Base-by-base conservation (phyloP, 2,113 vertebrate genomes). In the Caranx ignobilis region DNA sequence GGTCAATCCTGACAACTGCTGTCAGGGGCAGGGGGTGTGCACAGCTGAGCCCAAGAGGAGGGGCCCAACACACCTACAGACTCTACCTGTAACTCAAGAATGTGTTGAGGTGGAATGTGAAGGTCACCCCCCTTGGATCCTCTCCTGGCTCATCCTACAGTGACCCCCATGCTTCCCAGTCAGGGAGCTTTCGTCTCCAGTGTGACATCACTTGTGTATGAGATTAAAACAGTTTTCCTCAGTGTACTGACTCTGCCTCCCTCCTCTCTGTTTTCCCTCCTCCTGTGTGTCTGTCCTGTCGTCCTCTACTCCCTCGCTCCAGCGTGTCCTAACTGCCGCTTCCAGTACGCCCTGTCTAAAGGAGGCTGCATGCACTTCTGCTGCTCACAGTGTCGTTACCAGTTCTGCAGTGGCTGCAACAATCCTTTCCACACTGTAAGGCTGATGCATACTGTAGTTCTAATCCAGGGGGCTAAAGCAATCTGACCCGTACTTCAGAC, bases 381-480 rank as follows among this genome's bases (percentile, higher is more conserved):
- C 86, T 97, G 97, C 75, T 96, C 96, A 13, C 96, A 97, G 91
- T 97, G 97, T 73, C 95, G 96, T 0, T 96, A 97, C 89, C 95
- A 97, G 92, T 97, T 97, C 93, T 97, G 97, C 95, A 97, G 97
- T 2, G 96, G 97, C 89, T 97, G 97, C 84, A 97, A 97, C 91
- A 96, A 96, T 75, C 88, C 96, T 31, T 97, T 97, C 86, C 96
- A 97, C 26, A 95, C 95, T 2, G 95, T 95, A 56, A 93, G 94
- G 87, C 62, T 37, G 39, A 41, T 10, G 11, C 6, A 41, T 10
- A 37, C 37, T 37, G 37, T 37, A 5, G 37, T 41, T 7, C 39
- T 41, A 7, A 41, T 4, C 37, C 37, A 37, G 37, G 37, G 4
- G 8, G 8, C 37, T 37, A 37, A 6, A 37, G 5, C 5, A 37